These are phyloP conservation scores for Choristoneura rosaceana DNA, from an alignment of 2,888 invertebrate species.

Conservation along the genomic window DNA sequence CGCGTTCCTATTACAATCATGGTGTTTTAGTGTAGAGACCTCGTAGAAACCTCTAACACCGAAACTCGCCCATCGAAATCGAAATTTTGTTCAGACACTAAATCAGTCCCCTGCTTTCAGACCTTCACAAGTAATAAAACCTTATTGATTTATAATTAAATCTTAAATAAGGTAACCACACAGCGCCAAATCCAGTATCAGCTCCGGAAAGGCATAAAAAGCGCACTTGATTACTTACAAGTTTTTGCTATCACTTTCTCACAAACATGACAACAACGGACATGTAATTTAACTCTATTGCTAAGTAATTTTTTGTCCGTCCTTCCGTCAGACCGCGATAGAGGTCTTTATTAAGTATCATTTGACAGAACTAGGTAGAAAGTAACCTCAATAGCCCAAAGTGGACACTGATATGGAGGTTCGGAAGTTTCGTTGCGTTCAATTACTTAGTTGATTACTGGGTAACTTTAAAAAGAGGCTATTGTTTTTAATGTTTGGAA, in stretches of 20 bases:
- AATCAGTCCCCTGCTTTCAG: no score
- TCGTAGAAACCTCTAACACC: no score
- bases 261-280: conserved; percentile 34
- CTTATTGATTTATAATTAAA: background rate
- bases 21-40: no score
- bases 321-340: conserved; percentile 27
- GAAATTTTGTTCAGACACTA: no score
- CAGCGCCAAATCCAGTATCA: background rate
- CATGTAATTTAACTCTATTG: conserved; percentile 44
- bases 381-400: conserved; percentile 35
- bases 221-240: conserved; percentile 16
- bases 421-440: conserved; percentile 13
- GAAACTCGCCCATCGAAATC: no score
- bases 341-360: conserved; percentile 33
- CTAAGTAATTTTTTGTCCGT: conserved; percentile 37
- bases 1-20: no score
- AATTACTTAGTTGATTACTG: conserved; percentile 9
- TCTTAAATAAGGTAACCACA: background rate
- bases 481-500: background rate
- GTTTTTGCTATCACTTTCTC: conserved; percentile 43
- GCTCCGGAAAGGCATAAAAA: conserved; percentile 25
- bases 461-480: background rate
- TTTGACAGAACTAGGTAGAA: conserved; percentile 41
- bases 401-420: conserved; percentile 32
- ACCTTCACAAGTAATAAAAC: background rate